phyloP scores from a whole-genome alignment of 2,113 vertebrate species.

The Takifugu bimaculatus region DNA sequence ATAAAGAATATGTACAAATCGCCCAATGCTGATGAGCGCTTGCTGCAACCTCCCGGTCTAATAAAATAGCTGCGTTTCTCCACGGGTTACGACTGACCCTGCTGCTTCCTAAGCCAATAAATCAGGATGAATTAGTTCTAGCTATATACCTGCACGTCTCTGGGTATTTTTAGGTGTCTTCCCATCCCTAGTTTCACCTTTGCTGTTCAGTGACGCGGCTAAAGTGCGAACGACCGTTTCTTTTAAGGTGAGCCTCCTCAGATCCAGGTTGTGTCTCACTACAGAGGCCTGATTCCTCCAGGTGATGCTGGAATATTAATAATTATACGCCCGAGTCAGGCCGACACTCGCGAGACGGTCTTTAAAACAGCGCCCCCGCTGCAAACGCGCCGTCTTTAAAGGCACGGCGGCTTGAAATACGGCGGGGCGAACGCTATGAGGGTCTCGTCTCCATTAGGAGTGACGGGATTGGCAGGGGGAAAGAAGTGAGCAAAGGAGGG shows the following conservation, averaged over 20 bases:
- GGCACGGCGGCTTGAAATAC: too few relatives aligned
- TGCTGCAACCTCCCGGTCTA: conserved; percentile 1
- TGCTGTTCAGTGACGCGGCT: conserved; percentile 10
- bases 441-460: conserved; percentile 46
- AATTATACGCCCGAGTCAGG: too few relatives aligned
- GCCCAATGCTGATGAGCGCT: conserved; percentile 3
- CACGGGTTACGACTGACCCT: conserved; percentile 4
- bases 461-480: conserved; percentile 46
- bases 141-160: too few relatives aligned
- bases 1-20: conserved; percentile 17
- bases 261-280: conserved; percentile 20
- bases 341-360: too few relatives aligned
- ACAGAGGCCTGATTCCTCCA: too few relatives aligned
- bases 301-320: too few relatives aligned
- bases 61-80: not conserved
- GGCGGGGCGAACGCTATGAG: conserved; percentile 24
- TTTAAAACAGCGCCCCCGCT: conserved; percentile 13
- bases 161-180: not conserved
- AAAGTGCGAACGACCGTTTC: too few relatives aligned
- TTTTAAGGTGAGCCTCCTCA: conserved; percentile 32
- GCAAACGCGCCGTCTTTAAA: not conserved
- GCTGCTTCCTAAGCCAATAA: not conserved
- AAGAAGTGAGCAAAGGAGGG: conserved; percentile 11
- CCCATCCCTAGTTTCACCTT: conserved; percentile 40
- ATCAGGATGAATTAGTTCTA: not conserved